Conservation (phyloP, 2,888 invertebrate species). For the Pristionchus entomophagus region DNA sequence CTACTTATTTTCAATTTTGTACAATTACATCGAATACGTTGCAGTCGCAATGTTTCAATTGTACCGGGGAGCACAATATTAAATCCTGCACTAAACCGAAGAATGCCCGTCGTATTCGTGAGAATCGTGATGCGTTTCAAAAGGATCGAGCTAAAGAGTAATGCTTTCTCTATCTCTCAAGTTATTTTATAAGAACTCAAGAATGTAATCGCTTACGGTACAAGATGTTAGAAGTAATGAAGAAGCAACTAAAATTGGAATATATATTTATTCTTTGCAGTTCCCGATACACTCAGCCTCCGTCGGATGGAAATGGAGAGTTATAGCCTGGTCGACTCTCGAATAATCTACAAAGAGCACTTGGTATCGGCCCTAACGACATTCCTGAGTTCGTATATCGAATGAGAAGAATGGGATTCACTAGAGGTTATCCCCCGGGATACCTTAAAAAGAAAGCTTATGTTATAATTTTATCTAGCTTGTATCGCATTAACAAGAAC, state of each 20-base stretch:
- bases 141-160: not conserved
- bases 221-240: too few species aligned
- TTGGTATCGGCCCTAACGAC: slow-evolving; percentile 84
- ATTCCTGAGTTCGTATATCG: slow-evolving; percentile 88
- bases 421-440: slow-evolving; percentile 93
- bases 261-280: too few species aligned
- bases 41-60: slow-evolving; percentile 33
- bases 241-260: too few species aligned
- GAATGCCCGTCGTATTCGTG: not conserved
- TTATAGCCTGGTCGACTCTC: slow-evolving; percentile 39
- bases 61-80: slow-evolving; percentile 19
- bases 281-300: not conserved
- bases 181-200: too few species aligned
- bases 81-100: slow-evolving; percentile 33
- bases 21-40: not conserved
- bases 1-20: too few species aligned
- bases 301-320: not conserved
- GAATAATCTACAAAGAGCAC: slow-evolving; percentile 78
- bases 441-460: slow-evolving; percentile 88
- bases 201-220: too few species aligned
- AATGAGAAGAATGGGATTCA: slow-evolving; percentile 82
- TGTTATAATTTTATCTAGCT: not conserved
- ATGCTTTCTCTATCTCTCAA: not conserved
- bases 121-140: slow-evolving; percentile 25
- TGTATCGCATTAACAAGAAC: too few species aligned